Conservation (phyloP, 2,888 invertebrate genomes). For the Cryptus armator region DNA sequence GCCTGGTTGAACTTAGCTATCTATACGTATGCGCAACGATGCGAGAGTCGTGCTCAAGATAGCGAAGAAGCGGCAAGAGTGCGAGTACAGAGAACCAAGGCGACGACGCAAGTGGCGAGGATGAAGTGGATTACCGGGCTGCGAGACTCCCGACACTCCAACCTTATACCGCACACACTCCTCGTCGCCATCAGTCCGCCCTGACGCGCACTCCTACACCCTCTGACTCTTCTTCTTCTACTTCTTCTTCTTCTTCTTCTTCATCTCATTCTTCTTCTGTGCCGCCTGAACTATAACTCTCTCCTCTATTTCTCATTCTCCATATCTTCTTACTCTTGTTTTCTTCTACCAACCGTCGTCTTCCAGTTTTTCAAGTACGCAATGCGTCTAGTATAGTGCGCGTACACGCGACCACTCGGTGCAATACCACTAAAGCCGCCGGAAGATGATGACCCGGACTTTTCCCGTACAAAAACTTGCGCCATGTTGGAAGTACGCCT, state of each 20-base stretch:
- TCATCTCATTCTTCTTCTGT: conserved; percentile 19
- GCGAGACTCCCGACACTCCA: conserved; percentile 55
- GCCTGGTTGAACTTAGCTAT: conserved; percentile 38
- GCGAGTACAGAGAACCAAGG: conserved; percentile 55
- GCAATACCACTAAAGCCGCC: background rate
- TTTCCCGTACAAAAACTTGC: conserved; percentile 7
- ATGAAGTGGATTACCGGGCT: conserved; percentile 75
- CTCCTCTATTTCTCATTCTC: conserved; percentile 22
- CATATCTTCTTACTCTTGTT: background rate
- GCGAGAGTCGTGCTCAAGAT: conserved; percentile 70
- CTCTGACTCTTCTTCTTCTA: background rate
- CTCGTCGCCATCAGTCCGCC: conserved; percentile 41
- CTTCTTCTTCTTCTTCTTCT: conserved; percentile 6
- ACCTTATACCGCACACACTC: conserved; percentile 53
- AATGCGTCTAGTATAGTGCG: conserved; percentile 17
- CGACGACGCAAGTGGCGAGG: conserved; percentile 70
- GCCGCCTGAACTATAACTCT: background rate
- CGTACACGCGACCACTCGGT: conserved; percentile 5
- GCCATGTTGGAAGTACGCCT: background rate
- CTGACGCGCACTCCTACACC: conserved; percentile 31
- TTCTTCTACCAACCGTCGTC: conserved; percentile 3
- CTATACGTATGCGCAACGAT: conserved; percentile 64
- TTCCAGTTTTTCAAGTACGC: conserved; percentile 38
- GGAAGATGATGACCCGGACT: background rate
- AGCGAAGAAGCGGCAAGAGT: conserved; percentile 65